These are phyloP conservation scores for Neoarius graeffei DNA, from an alignment of 2,113 vertebrate species.

Conservation along the genomic window DNA sequence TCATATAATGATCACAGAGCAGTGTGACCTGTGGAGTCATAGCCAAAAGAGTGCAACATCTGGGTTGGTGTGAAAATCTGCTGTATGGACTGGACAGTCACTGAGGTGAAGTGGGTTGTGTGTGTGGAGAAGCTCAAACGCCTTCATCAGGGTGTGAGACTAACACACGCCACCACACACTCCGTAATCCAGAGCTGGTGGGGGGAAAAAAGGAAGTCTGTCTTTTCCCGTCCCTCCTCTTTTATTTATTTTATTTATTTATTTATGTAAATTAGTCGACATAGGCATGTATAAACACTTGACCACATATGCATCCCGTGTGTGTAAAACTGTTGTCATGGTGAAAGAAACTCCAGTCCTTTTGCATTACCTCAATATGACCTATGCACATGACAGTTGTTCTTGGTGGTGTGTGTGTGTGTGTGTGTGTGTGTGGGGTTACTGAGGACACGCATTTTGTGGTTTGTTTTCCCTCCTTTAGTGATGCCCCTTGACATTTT, in stretches of 20 bases:
- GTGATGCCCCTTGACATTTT: no score
- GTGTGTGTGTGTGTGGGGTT: conserved; percentile 22
- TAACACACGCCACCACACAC: background rate
- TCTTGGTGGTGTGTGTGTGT: conserved; percentile 43
- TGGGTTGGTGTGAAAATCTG: background rate
- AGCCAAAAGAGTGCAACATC: background rate
- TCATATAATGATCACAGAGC: no score
- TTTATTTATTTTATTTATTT: no score
- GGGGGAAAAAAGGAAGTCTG: background rate
- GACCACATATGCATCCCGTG: background rate
- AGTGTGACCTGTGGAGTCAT: no score
- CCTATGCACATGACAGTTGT: conserved; percentile 54
- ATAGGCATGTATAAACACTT: background rate
- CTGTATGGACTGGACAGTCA: background rate
- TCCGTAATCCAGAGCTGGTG: background rate
- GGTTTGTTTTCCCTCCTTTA: no score
- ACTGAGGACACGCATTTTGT: no score
- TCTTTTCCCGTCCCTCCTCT: background rate
- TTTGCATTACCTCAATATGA: conserved; percentile 41
- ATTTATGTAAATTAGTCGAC: background rate
- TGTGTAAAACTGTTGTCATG: conserved; percentile 64
- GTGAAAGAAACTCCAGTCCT: conserved; percentile 67
- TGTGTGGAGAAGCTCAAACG: background rate
- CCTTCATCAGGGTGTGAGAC: background rate
- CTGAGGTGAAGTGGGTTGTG: no score